phyloP scores from a whole-genome alignment of 2,113 vertebrate genomes.

The Otis tarda region DNA sequence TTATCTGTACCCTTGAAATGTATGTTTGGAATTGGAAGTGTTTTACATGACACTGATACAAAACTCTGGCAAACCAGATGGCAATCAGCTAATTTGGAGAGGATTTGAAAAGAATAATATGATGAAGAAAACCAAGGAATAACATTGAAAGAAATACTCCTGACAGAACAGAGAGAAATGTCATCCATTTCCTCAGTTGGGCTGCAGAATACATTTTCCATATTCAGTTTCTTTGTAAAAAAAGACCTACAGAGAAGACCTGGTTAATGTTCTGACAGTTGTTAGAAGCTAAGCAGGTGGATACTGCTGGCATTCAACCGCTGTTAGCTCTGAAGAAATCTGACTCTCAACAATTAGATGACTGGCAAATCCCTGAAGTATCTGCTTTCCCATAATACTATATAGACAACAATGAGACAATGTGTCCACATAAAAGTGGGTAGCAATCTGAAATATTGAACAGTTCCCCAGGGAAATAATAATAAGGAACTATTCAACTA shows the following conservation, averaged over 20 bases:
- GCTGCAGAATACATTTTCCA: not conserved
- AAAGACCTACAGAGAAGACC: not conserved
- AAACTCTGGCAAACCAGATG: not conserved
- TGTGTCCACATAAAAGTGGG: not conserved
- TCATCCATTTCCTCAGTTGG: not conserved
- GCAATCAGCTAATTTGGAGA: not conserved
- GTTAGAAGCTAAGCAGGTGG: not conserved
- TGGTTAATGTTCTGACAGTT: not conserved
- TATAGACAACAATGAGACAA: not conserved
- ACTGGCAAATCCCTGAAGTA: not conserved
- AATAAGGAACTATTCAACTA: not conserved
- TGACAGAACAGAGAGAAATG: not conserved
- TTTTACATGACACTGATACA: not conserved
- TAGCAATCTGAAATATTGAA: constrained; percentile 23
- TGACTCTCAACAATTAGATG: not conserved
- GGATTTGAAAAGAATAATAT: not conserved
- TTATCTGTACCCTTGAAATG: not conserved
- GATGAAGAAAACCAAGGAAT: not conserved
- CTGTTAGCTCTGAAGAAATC: not conserved
- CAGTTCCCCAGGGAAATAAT: not conserved
- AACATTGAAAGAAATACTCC: not conserved
- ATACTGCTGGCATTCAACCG: not conserved
- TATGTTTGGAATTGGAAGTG: not conserved
- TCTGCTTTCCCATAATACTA: constrained; percentile 16
- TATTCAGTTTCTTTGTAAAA: not conserved